Base-by-base conservation (phyloP, 2,113 vertebrate species). In the Dicerorhinus sumatrensis region DNA sequence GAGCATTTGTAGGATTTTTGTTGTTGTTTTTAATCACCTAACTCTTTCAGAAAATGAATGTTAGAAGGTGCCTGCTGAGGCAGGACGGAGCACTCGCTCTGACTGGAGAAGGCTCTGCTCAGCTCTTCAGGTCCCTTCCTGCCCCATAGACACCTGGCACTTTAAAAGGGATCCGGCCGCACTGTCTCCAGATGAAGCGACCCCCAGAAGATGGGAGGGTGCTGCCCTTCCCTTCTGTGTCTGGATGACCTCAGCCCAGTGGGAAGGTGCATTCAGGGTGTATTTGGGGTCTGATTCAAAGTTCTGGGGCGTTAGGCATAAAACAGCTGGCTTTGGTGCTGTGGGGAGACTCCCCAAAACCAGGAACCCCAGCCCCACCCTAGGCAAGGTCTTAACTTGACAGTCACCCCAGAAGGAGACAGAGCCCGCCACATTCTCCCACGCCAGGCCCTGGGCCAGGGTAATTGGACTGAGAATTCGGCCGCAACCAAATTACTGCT, bases 321-420 rank as follows among this genome's bases (percentile, higher is more conserved):
- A 58, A 89, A 96, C 95, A 98, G 98, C 98, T 95, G 97, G 97
- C 69, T 97, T 98, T 97, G 96, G 95, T 97, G 46, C 93, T 8
- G 6, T 54, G 84, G 90, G 89, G 97, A 94, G 39, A 77, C 20
- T 36, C 65, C 27, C 76, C n/a, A 6, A 63, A 60, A 91, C 48
- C 79, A 87, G 70, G 69, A 83, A 36, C 48, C 65, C 63, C 39
- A 70, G n/a, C 75, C 67, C 31, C 42, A 36, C 9, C 54, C 25
- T 75, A 36, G 42, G n/a, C 0, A 0, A 86, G 67, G 21, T 81
- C 65, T 90, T 54, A 63, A 67, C 36, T 76, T 62, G 58, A 89
- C 51, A 29, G 85, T 89, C n/a, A 60, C n/a, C 69, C 86, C 36
- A 70, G 76, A 85, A 82, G 42, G 20, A 87, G 69, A 93, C 65